Percentiles rank a stretch among this genome's conserved stretches.
phyloP scores from a whole-genome alignment of 2,113 vertebrate species.

The Cebus imitator region DNA sequence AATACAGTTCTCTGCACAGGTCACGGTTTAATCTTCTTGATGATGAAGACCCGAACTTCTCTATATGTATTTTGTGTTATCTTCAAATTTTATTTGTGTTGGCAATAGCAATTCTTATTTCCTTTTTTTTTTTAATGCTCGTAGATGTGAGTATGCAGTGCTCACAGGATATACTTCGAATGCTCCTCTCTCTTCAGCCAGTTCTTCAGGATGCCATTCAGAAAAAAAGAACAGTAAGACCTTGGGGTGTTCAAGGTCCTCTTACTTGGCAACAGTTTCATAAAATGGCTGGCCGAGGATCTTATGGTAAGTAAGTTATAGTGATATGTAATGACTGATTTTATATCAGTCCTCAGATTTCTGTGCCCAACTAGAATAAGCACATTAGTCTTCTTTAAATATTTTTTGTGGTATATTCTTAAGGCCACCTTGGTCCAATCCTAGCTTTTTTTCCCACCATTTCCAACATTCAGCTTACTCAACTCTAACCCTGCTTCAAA shows the following conservation, averaged over 20 bases:
- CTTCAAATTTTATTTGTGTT: constrained; percentile 23
- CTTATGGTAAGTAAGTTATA: constrained; percentile 90
- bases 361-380: constrained; percentile 4
- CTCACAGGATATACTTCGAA: constrained; percentile 97
- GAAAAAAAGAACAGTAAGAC: constrained; percentile 96
- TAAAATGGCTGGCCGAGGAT: constrained; percentile 99
- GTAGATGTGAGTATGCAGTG: constrained; percentile 95
- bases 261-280: constrained; percentile 99
- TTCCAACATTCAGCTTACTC: neutral
- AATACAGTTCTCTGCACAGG: neutral
- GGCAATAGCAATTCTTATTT: constrained; percentile 17
- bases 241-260: constrained; percentile 98
- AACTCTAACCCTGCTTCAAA: neutral
- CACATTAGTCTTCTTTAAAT: neutral
- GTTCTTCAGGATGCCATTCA: constrained; percentile 98
- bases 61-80: neutral
- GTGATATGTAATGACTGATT: neutral
- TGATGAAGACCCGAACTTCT: neutral
- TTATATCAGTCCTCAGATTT: constrained; percentile 9
- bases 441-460: neutral
- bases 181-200: constrained; percentile 96
- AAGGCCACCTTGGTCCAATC: neutral
- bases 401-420: neutral
- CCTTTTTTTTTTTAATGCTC: constrained; percentile 80
- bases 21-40: neutral